Percentiles rank a stretch among this genome's conserved stretches.
Evolutionary conservation across 2,888 invertebrate genomes (phyloP).

Genomic region (Gastrophysa polygoni): DNA sequence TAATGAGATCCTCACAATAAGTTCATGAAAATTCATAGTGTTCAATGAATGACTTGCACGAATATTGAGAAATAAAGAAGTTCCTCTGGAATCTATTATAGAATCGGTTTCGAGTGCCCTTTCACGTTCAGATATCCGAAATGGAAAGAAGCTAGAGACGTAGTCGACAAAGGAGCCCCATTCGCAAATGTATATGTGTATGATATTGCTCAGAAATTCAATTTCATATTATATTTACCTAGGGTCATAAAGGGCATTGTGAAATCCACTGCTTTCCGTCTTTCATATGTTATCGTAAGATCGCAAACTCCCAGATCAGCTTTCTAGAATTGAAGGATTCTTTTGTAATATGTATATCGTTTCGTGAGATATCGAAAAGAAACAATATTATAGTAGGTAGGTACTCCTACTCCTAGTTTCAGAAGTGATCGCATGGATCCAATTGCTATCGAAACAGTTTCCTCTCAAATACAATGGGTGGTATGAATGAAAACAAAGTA

Average conservation of each 20-base stretch:
- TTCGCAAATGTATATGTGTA: neutral
- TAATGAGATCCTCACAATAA: neutral
- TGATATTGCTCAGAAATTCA: neutral
- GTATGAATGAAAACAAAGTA: too few species aligned
- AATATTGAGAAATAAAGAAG: neutral
- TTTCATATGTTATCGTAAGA: slow-evolving; percentile 90
- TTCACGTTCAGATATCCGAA: neutral
- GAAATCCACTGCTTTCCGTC: slow-evolving; percentile 88
- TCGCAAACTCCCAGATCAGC: slow-evolving; percentile 96
- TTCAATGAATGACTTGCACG: neutral
- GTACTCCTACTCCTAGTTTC: too few species aligned
- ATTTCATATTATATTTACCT: slow-evolving; percentile 60
- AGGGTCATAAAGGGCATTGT: slow-evolving; percentile 98
- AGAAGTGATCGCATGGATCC: too few species aligned
- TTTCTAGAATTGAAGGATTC: slow-evolving; percentile 73
- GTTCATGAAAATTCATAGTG: neutral
- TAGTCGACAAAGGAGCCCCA: neutral
- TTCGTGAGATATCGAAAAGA: too few species aligned
- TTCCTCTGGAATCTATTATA: neutral
- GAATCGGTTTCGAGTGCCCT: neutral
- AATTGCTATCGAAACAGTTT: too few species aligned
- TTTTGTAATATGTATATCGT: too few species aligned
- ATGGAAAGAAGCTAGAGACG: neutral
- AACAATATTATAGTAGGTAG: too few species aligned
- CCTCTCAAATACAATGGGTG: too few species aligned